phyloP scores from a whole-genome alignment of 2,797 vertebrate genomes.

The Muraenolepis orangiensis region DNA sequence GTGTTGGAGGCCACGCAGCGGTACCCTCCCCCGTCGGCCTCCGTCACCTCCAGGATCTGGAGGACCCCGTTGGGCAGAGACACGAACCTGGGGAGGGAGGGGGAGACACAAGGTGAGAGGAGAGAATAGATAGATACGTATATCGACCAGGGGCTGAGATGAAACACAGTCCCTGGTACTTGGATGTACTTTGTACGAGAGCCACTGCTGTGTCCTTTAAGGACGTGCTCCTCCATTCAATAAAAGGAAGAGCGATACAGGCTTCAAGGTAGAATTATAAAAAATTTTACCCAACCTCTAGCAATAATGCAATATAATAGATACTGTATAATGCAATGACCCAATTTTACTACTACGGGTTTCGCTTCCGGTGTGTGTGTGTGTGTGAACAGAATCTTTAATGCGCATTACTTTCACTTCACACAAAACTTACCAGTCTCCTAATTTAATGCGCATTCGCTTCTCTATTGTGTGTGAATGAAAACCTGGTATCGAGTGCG shows the following conservation, averaged over 20 bases:
- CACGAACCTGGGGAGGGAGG: conserved; percentile 77
- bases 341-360: no score
- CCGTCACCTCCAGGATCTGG: conserved; percentile 85
- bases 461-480: no score
- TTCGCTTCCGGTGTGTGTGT: no score
- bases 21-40: conserved; percentile 82
- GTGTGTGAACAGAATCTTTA: no score
- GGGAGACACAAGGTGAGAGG: conserved; percentile 2
- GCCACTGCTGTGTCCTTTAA: background rate
- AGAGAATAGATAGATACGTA: background rate
- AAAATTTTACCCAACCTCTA: no score
- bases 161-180: background rate
- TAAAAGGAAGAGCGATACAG: background rate
- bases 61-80: conserved; percentile 91
- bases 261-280: background rate
- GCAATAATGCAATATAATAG: no score
- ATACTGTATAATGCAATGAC: no score
- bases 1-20: conserved; percentile 85
- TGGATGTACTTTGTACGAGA: conserved; percentile 4
- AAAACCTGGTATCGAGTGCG: no score
- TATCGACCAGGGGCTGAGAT: no score
- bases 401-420: no score
- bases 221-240: background rate
- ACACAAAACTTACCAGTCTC: no score
- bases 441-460: no score